Evolutionary conservation across 2,888 invertebrate genomes (phyloP), one percentile per base, ranked within the genome.

Genomic region (Cheilosia pagana): DNA sequence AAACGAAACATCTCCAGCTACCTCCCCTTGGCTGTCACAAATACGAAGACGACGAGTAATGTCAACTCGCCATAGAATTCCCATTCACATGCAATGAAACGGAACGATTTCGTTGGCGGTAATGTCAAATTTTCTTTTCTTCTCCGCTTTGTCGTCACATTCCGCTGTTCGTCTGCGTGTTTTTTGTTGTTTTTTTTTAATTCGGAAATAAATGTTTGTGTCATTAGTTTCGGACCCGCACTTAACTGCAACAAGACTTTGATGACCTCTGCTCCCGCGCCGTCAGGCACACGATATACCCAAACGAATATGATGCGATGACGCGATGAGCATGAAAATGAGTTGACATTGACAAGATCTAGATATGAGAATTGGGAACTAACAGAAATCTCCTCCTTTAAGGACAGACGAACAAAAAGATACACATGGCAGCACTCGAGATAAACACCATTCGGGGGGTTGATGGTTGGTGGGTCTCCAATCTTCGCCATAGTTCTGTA

Each of bases 201-300:
- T 83, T 83, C 39, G 74, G 62, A 70, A 83, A 72, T 72, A 67
- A 78, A 78, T 78, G 83, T 63, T 78, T 65, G 63, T 78, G 78
- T 74, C 78, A 83, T 83, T 83, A 78, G 83, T 78, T 74, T 74
- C 67, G 76, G 76, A 76, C 68, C 60, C 68, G 83, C 83, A 83
- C 83, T 83, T 78, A 83, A 83, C 74, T 77, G 82, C 72, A 62
- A 72, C 63, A 50, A 60, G n/a, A 1, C 21, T 31, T 14, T 31
- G 35, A 35, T 45, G 43, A 8, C 41, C 45, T 53, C 14, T 19
- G 39, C 14, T 48, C 43, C 65, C 41, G 52, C 19, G 10, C 35
- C 16, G 59, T 31, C 53, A 25, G 63, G 67, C 72, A 83, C 68
- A 77, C 78, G 72, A 72, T 77, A 53, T 8, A 19, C 28, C 28